A percentile compares a stretch with the other conserved stretches of the same genome.
phyloP scores from a whole-genome alignment of 1,140 invertebrate genomes.

The Drepana arcuata region DNA sequence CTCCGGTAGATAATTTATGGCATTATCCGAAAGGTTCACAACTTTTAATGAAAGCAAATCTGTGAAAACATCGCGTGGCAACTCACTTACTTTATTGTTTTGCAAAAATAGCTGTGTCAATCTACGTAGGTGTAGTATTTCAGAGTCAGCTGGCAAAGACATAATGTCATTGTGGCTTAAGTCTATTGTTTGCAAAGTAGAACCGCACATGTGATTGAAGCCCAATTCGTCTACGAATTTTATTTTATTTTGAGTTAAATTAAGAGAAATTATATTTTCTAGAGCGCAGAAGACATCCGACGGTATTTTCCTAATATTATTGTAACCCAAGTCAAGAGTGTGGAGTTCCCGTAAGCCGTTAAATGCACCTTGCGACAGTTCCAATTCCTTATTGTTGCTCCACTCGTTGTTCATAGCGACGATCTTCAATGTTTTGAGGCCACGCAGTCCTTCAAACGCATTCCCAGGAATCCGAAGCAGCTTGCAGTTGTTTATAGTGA shows the following conservation, averaged over 20 bases:
- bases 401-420: conserved; percentile 80
- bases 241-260: conserved; percentile 83
- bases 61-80: conserved; percentile 78
- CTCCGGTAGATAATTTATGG: conserved; percentile 79
- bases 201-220: conserved; percentile 72
- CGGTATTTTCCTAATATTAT: conserved; percentile 81
- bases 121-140: conserved; percentile 76
- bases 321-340: conserved; percentile 79
- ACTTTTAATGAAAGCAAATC: conserved; percentile 79
- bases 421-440: conserved; percentile 79
- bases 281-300: conserved; percentile 81
- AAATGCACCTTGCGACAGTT: conserved; percentile 75
- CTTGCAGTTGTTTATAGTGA: conserved; percentile 81
- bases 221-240: conserved; percentile 78
- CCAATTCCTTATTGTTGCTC: conserved; percentile 75
- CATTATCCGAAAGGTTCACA: conserved; percentile 85
- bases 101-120: conserved; percentile 82
- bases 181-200: conserved; percentile 79
- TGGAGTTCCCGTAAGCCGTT: conserved; percentile 79
- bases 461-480: conserved; percentile 78
- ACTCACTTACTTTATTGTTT: conserved; percentile 80
- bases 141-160: conserved; percentile 77
- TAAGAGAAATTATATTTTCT: conserved; percentile 80
- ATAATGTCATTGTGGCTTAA: conserved; percentile 81
- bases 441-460: conserved; percentile 79